Evolutionary conservation across 2,797 vertebrate genomes (phyloP), one percentile per base, ranked within the genome.

Genomic region (Taeniopygia guttata): DNA sequence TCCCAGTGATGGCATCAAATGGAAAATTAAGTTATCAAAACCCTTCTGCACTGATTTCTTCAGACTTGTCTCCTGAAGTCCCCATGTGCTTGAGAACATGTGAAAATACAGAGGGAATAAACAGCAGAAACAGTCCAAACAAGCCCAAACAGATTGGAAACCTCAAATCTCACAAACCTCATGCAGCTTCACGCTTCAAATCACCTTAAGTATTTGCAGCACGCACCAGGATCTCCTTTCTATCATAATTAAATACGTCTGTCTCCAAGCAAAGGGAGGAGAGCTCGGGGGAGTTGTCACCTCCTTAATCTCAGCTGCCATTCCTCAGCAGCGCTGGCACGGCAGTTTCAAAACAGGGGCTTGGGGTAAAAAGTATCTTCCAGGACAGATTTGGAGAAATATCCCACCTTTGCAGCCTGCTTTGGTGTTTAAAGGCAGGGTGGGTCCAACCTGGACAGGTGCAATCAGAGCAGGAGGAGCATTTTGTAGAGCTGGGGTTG

Each of bases 191-290:
- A 97, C 73, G 97, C 98, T 98, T 98, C 98, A 96, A 76, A 95
- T 98, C 98, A 96, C 96, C 90, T 79, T 67, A 95, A 82, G 90
- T 74, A 93, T 97, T 95, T 95, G 90, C 89, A 82, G 88, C 82
- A 74, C 45, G 82, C 96, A 95, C 86, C 87, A 94, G 89, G 96
- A 95, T 96, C 87, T 90, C 93, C 74, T 94, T 94, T 98, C 96
- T 76, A 96, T 98, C 98, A 98, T 96, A 93, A 98, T 98, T 98
- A 98, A 97, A 93, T 68, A 49, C 88, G 97, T 97, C 96, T 83
- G 80, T 94, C 97, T 95, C 84, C 19, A 30, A 97, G 98, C 97
- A 97, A 97, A 97, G 96, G 96, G 90, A 97, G 94, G 43, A 91
- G 84, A 87, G 88, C 94, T 93, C 78, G 13, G n/a, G 87, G 84